phyloP scores from a whole-genome alignment of 2,113 vertebrate species.

The Phaethon lepturus region DNA sequence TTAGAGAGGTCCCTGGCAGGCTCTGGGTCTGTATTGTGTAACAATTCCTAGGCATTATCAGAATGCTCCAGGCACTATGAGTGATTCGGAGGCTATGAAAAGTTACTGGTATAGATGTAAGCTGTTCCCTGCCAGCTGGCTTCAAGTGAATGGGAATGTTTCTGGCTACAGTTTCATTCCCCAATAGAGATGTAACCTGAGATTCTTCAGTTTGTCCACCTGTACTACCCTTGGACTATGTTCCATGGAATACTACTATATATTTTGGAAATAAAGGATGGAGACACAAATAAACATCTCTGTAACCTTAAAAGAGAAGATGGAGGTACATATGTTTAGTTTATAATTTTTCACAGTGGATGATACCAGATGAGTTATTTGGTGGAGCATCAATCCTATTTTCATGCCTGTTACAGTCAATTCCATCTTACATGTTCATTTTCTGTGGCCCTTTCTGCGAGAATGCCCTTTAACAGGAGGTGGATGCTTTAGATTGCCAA shows the following conservation, averaged over 20 bases:
- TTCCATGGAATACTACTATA: background rate
- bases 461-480: background rate
- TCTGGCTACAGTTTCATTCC: slow-evolving; percentile 36
- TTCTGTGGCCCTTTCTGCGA: background rate
- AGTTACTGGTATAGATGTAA: background rate
- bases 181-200: slow-evolving; percentile 1
- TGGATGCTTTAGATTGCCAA: background rate
- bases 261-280: background rate
- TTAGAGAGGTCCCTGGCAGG: background rate
- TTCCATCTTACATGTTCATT: background rate
- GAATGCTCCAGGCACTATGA: background rate
- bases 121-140: slow-evolving; percentile 52
- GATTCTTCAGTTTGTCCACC: background rate
- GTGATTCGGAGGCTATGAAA: background rate
- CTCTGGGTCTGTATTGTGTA: background rate
- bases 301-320: background rate
- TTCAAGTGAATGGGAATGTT: slow-evolving; percentile 13
- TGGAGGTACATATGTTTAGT: background rate
- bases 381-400: background rate
- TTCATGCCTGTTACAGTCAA: background rate
- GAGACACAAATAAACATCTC: background rate
- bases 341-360: background rate
- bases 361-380: background rate
- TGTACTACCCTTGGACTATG: background rate
- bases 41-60: background rate